Evolutionary conservation across 2,888 invertebrate species (phyloP), one percentile per base, ranked within the genome.

Genomic region (Ceriagrion tenellum): DNA sequence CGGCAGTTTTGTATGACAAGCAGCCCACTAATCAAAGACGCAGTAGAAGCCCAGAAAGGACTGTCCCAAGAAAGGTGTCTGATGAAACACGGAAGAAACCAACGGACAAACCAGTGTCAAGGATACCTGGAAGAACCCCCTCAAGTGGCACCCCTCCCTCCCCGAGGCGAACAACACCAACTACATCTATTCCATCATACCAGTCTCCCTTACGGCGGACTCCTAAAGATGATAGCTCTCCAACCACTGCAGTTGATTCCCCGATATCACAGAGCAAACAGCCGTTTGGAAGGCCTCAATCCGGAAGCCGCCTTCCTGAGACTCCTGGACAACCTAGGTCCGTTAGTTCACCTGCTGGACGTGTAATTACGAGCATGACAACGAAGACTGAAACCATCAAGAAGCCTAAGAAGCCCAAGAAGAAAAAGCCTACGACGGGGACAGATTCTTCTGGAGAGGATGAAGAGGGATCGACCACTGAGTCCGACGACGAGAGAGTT

Each of bases 321-420:
- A 91, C 81, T n/a, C 13, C 16, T 35, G 81, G 18, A 1, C 81
- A 35, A 35, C 23, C 35, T 30, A 30, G 81, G 35, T 55, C 35
- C 26, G 56, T 59, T 13, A 56, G 59, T 26, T 47, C 69, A 26
- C n/a, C 93, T 63, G 93, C 55, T 8, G 95, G 95, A 59, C 40
- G 95, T 18, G 30, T 88, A 2, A n/a, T 59, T 0, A 56, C 88
- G 8, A 56, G 47, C 26, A 95, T 88, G n/a, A n/a, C 56, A 18
- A 90, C 95, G 40, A 40, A 69, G 95, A 90, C 88, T 59, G 90
- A 69, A 13, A 95, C 59, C n/a, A 81, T 95, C 30, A 35, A 93
- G n/a, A 95, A 88, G 63, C 88, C 95, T 55, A 95, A 95, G 63
- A 95, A 90, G 63, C 90, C 95, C 13, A 96, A 95, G 95, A 95